phyloP scores from a whole-genome alignment of 64 coral and sea anemone species.

The Orbicella faveolata region DNA sequence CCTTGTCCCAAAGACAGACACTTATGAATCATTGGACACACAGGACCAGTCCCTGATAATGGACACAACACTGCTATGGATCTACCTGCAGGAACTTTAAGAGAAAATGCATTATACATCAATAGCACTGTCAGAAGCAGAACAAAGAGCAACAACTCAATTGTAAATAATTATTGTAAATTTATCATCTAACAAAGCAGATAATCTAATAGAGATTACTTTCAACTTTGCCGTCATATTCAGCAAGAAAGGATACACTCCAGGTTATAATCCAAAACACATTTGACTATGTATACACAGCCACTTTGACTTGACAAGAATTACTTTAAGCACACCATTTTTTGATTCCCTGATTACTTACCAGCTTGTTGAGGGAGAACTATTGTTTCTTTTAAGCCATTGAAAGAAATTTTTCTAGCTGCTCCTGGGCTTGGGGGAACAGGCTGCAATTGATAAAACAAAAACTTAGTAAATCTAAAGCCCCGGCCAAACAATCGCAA shows the following conservation, averaged over 20 bases:
- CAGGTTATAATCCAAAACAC: too few species aligned
- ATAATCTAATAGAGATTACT: too few species aligned
- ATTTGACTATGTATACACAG: too few species aligned
- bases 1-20: constrained; percentile 94
- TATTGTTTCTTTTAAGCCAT: constrained; percentile 87
- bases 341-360: constrained; percentile 25
- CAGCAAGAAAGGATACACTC: too few species aligned
- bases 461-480: neutral
- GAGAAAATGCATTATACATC: constrained; percentile 1
- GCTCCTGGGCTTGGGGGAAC: constrained; percentile 76
- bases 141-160: too few species aligned
- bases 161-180: too few species aligned
- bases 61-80: constrained; percentile 95
- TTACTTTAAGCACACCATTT: neutral
- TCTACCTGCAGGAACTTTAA: constrained; percentile 65
- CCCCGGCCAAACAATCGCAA: too few species aligned
- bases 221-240: too few species aligned
- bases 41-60: constrained; percentile 74
- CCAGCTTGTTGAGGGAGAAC: constrained; percentile 81
- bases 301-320: too few species aligned
- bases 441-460: constrained; percentile 42
- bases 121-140: neutral
- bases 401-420: constrained; percentile 92
- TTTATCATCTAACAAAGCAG: too few species aligned
- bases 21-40: constrained; percentile 93